Conservation (phyloP, 2,797 vertebrate species). For the Schizothorax lantsangensis region DNA sequence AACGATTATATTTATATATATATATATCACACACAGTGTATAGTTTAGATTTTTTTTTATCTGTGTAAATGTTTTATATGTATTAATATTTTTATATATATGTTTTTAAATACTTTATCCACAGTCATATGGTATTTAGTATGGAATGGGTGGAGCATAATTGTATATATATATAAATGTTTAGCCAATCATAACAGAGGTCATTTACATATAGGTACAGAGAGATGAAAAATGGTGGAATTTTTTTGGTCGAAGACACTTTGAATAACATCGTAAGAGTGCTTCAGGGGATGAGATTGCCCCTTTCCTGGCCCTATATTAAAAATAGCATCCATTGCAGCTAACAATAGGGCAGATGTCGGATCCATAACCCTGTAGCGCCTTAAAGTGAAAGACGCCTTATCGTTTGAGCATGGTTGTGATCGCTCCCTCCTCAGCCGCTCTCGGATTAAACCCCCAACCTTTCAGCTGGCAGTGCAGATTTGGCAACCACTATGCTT, state of each 20-base stretch:
- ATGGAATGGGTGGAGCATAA: background rate
- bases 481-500: constrained; percentile 20
- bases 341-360: background rate
- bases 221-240: background rate
- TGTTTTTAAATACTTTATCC: no score
- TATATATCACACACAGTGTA: no score
- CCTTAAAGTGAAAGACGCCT: background rate
- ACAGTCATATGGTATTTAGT: background rate
- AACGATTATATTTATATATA: no score
- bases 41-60: no score
- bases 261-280: background rate
- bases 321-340: background rate
- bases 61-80: no score
- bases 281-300: background rate
- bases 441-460: constrained; percentile 25
- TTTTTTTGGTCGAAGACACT: background rate
- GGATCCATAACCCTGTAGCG: background rate
- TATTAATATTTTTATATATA: no score
- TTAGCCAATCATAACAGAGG: background rate
- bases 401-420: background rate
- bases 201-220: background rate
- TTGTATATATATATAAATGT: background rate
- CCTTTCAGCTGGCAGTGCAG: constrained; percentile 36
- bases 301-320: no score
- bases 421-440: background rate